Percentiles rank a stretch among this genome's conserved stretches.
Conservation (phyloP, 2,888 invertebrate species). For the Cataglyphis cursor region DNA sequence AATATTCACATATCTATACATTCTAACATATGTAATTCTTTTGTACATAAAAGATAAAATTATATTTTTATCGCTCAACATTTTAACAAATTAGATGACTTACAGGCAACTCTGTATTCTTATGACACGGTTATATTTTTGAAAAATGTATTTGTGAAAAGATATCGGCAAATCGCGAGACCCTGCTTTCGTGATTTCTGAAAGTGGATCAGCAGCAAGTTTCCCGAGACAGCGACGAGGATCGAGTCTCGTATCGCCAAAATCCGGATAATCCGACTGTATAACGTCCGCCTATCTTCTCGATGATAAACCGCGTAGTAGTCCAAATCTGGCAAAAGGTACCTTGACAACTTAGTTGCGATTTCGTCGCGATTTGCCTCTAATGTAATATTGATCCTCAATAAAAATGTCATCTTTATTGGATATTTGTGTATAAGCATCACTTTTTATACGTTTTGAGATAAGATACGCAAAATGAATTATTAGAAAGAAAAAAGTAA, state of each 20-base stretch:
- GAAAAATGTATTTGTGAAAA: not conserved
- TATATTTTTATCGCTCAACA: not conserved
- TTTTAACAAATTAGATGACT: not conserved
- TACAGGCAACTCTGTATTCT: not conserved
- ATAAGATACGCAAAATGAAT: slow-evolving; percentile 1
- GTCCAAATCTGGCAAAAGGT: slow-evolving; percentile 39
- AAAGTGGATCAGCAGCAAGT: slow-evolving; percentile 60
- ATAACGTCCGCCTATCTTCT: slow-evolving; percentile 74
- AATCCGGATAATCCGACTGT: slow-evolving; percentile 76
- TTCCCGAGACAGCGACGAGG: slow-evolving; percentile 44
- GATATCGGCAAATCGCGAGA: slow-evolving; percentile 17
- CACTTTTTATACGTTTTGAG: not conserved
- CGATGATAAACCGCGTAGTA: slow-evolving; percentile 68
- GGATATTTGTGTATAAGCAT: not conserved
- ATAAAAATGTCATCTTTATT: slow-evolving; percentile 7
- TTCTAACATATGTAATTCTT: not conserved
- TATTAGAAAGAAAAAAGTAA: not conserved
- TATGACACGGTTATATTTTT: not conserved
- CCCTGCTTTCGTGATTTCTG: slow-evolving; percentile 9
- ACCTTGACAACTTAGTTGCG: slow-evolving; percentile 28
- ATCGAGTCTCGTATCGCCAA: slow-evolving; percentile 63
- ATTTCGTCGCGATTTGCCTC: slow-evolving; percentile 14
- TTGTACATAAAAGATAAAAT: not conserved
- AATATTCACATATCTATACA: not conserved
- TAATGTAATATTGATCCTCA: slow-evolving; percentile 22